These are phyloP conservation scores for Catharus fuscescens DNA, from an alignment of 2,113 vertebrate species.

Conservation along the genomic window DNA sequence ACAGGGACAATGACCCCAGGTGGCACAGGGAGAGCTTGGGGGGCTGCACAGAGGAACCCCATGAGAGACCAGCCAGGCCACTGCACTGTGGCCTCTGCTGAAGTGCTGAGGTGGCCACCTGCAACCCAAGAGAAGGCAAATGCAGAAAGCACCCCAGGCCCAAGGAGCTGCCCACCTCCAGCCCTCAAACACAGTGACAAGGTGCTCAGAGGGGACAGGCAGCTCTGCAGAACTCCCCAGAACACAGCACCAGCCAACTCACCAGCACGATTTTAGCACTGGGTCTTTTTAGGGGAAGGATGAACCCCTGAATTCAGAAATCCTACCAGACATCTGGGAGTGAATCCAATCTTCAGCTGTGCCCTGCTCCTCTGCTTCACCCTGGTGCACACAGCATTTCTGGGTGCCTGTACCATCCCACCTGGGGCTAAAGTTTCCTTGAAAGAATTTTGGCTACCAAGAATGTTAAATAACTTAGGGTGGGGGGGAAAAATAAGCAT, in stretches of 20 bases:
- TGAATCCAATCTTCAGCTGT: background rate
- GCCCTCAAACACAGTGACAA: accelerated
- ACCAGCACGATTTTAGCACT: accelerated
- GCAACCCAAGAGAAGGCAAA: background rate
- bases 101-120: background rate
- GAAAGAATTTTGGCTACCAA: background rate
- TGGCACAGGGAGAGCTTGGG: accelerated
- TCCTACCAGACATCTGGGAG: background rate
- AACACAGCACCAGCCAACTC: background rate
- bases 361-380: background rate
- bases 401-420: background rate
- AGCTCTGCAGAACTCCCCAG: background rate
- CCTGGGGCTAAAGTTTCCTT: background rate
- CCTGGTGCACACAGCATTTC: background rate
- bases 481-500: background rate
- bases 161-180: background rate
- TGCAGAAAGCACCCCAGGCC: accelerated
- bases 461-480: background rate
- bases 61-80: background rate
- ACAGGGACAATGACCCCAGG: accelerated
- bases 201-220: accelerated
- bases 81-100: no score
- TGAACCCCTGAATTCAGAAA: background rate
- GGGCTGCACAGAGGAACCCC: background rate
- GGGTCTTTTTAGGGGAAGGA: background rate